Conservation (phyloP, 2,888 invertebrate genomes). For the Cenopis cana region DNA sequence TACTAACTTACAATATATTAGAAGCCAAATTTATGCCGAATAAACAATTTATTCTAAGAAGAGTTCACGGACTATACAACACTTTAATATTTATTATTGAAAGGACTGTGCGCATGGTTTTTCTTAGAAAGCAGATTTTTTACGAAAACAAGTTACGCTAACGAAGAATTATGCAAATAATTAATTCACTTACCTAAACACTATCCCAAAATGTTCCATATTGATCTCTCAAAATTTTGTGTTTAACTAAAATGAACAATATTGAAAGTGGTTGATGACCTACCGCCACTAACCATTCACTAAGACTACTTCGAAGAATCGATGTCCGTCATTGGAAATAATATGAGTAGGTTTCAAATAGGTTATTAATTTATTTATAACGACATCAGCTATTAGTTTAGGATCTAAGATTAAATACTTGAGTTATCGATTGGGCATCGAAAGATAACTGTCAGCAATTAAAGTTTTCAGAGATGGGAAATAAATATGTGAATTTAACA, state of each 20-base stretch:
- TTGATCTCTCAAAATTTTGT: background rate
- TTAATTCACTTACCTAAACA: conserved; percentile 20
- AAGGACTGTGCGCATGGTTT: too few species aligned
- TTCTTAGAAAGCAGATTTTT: too few species aligned
- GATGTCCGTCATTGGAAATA: conserved; percentile 1
- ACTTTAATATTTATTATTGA: too few species aligned
- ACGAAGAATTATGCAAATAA: too few species aligned
- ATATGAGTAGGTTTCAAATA: conserved; percentile 9
- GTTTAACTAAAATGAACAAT: background rate
- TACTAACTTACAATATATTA: too few species aligned
- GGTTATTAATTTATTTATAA: conserved; percentile 24
- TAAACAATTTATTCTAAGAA: too few species aligned
- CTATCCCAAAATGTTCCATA: conserved; percentile 24
- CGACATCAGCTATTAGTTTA: conserved; percentile 15
- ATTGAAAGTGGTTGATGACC: conserved; percentile 2
- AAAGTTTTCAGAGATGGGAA: background rate
- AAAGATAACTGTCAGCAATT: background rate
- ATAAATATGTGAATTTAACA: background rate
- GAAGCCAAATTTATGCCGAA: too few species aligned
- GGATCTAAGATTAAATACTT: conserved; percentile 25
- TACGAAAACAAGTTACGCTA: too few species aligned
- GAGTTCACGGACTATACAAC: too few species aligned
- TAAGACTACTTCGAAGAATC: conserved; percentile 2
- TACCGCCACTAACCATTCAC: background rate
- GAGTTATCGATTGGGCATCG: conserved; percentile 17